Evolutionary conservation across 2,113 vertebrate genomes (phyloP).

Genomic region (Elgaria multicarinata): DNA sequence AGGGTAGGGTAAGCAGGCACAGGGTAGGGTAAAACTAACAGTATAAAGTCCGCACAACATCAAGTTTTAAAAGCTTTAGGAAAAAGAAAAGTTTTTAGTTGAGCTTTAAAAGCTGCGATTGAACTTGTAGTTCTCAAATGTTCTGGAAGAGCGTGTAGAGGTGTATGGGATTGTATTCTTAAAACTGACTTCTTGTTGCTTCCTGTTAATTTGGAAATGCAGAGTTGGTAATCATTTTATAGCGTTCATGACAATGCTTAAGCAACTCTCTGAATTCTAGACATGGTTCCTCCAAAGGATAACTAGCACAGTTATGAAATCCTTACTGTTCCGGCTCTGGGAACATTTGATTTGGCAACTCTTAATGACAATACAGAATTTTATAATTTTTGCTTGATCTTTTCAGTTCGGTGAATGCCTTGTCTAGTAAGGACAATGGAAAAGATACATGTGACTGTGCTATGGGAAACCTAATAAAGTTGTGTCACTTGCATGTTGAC

Average conservation of each 20-base stretch:
- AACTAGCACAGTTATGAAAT: background rate
- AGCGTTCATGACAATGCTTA: background rate
- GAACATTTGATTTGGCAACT: background rate
- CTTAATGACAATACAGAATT: background rate
- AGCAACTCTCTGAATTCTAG: background rate
- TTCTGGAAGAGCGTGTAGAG: too few species aligned
- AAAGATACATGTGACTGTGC: background rate
- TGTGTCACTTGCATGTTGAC: background rate
- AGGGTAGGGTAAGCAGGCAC: too few species aligned
- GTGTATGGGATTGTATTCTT: background rate
- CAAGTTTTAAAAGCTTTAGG: too few species aligned
- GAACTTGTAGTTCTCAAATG: too few species aligned
- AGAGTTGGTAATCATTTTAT: background rate
- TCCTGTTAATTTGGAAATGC: background rate
- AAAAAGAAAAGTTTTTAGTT: too few species aligned
- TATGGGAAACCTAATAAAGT: background rate
- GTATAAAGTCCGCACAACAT: too few species aligned
- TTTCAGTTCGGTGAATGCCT: too few species aligned
- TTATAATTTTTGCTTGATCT: background rate
- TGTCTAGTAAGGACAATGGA: background rate
- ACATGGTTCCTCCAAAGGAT: background rate
- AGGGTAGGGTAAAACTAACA: too few species aligned
- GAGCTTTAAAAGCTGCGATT: too few species aligned
- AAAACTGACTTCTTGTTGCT: background rate
- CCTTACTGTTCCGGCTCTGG: background rate